These are phyloP conservation scores for Stenurella melanura DNA, from an alignment of 2,888 invertebrate species.

Conservation along the genomic window DNA sequence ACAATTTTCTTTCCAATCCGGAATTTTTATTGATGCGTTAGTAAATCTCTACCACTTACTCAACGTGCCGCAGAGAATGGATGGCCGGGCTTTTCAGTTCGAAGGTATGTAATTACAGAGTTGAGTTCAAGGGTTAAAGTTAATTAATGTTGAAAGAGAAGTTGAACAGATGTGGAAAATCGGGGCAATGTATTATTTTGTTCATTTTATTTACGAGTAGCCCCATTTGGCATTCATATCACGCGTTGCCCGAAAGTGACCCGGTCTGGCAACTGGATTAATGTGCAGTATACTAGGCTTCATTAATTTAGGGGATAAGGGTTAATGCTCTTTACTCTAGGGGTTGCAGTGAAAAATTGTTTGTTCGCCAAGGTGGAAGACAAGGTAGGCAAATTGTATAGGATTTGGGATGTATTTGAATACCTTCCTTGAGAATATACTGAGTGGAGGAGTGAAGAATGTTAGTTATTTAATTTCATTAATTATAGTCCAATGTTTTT, in stretches of 20 bases:
- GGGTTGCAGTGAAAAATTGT: slow-evolving; percentile 14
- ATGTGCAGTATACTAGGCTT: slow-evolving; percentile 40
- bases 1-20: slow-evolving; percentile 2
- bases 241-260: slow-evolving; percentile 46
- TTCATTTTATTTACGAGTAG: slow-evolving; percentile 49
- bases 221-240: slow-evolving; percentile 42
- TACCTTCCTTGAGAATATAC: background rate
- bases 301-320: slow-evolving; percentile 49
- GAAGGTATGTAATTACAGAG: slow-evolving; percentile 50
- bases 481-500: no score
- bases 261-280: slow-evolving; percentile 41
- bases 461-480: no score
- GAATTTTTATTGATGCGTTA: slow-evolving; percentile 18
- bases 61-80: slow-evolving; percentile 28
- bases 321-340: slow-evolving; percentile 48
- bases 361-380: slow-evolving; percentile 16
- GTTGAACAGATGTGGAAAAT: slow-evolving; percentile 54
- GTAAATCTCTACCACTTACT: slow-evolving; percentile 28
- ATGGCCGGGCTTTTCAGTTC: slow-evolving; percentile 37
- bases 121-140: slow-evolving; percentile 48
- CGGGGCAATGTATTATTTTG: slow-evolving; percentile 52
- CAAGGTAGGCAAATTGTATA: background rate
- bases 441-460: background rate
- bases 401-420: background rate
- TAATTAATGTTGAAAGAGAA: slow-evolving; percentile 50